phyloP scores from a whole-genome alignment of 2,113 vertebrate species.

The Lophotis ruficrista region DNA sequence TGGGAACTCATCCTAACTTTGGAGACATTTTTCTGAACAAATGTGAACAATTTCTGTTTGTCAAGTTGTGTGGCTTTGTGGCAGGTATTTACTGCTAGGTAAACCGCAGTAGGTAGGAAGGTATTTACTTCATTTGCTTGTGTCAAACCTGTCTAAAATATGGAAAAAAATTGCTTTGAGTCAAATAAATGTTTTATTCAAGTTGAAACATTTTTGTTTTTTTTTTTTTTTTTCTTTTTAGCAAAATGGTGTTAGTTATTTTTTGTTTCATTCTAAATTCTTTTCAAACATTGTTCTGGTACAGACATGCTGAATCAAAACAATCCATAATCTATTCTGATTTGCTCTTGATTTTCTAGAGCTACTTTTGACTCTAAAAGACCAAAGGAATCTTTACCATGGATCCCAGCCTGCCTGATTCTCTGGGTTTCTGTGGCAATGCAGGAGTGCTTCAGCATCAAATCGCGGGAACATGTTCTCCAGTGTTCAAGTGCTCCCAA shows the following conservation, averaged over 20 bases:
- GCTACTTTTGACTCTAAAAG: background rate
- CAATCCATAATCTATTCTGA: background rate
- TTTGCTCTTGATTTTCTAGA: background rate
- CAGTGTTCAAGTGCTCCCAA: fast-evolving
- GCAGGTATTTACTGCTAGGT: background rate
- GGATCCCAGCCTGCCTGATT: background rate
- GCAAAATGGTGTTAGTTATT: background rate
- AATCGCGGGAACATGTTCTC: background rate
- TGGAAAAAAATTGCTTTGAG: background rate
- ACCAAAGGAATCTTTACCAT: background rate
- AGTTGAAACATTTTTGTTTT: background rate
- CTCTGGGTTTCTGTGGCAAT: background rate
- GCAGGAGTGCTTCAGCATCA: background rate
- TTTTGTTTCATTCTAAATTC: background rate
- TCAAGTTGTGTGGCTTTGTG: background rate
- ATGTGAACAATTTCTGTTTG: background rate
- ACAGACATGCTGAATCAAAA: background rate
- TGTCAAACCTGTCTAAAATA: background rate
- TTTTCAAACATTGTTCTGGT: background rate
- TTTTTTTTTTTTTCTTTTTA: background rate
- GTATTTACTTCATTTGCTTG: background rate
- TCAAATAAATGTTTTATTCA: background rate
- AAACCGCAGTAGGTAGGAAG: background rate
- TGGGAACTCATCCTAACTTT: background rate
- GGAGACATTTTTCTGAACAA: background rate